Base-by-base conservation (phyloP, 2,113 vertebrate species). In the Mustela lutreola region DNA sequence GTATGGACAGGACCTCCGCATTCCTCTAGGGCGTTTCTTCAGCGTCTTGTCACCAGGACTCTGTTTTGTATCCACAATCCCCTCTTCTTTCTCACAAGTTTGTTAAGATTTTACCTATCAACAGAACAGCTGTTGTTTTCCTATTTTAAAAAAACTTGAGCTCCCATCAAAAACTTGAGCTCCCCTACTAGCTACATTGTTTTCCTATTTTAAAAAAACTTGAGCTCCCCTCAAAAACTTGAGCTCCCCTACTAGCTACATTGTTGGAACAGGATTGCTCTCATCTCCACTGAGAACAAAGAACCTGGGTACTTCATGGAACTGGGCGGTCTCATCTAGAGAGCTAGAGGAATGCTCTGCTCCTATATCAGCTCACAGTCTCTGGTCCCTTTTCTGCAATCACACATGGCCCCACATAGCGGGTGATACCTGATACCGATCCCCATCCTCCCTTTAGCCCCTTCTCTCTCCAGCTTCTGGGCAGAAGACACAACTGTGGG, bases 91-190 rank as follows among this genome's bases (percentile, higher is more conserved):
- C n/a, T n/a, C 67, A 48, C 15, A 39, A 16, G 22, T 85, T 89
- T 82, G 71, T 53, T 94, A 62, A 82, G 53, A 94, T 50, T 89
- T 62, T 31, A 76, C 45, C 56, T 82, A 56, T 24, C 85, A 83
- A 73, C 15, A 56, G 31, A 45, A 45, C 53, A 48, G n/a, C 1
- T 63, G 16, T 65, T 90, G 50, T 86, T 91, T 73, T 45, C 45
- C 8, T 50, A 39, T 36, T 80, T 73, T 28, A 28, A 1, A 48
- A 50, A 45, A 48, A 33, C 39, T 39, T 39, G 39, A 39, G 39
- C 39, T 39, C 39, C 39, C 39, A 4, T 39, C 39, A 39, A 39
- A 39, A 39, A 73, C 19, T 16, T 70, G 22, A 79, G 33, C 22
- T 73, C 50, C 73, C 90, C 1, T 76, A 26, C 24, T 11, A 60